Conservation (phyloP, 2,888 invertebrate genomes). For the Nymphalis urticae region DNA sequence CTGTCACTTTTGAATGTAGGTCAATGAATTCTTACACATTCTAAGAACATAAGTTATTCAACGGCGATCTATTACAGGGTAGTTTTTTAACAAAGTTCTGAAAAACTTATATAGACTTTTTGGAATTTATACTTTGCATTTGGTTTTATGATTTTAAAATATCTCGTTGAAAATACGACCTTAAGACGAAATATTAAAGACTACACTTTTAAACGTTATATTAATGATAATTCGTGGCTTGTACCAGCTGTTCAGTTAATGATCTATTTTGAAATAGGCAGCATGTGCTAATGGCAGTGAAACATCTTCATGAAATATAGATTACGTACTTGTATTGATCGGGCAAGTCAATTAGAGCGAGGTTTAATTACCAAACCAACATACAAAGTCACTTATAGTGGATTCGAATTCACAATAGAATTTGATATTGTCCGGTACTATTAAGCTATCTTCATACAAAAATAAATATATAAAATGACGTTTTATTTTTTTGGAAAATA, state of each 20-base stretch:
- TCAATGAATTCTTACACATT: slow-evolving; percentile 18
- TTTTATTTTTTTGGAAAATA: too few species aligned
- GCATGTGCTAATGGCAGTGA: slow-evolving; percentile 35
- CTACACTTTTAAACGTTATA: not conserved
- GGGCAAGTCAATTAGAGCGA: slow-evolving; percentile 48
- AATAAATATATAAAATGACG: too few species aligned
- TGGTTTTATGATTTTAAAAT: not conserved
- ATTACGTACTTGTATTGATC: slow-evolving; percentile 17
- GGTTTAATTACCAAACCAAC: slow-evolving; percentile 58
- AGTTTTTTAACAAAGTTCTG: not conserved
- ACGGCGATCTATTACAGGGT: not conserved
- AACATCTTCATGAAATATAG: slow-evolving; percentile 38
- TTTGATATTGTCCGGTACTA: not conserved
- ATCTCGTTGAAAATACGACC: not conserved
- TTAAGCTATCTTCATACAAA: too few species aligned
- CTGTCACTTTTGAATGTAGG: slow-evolving; percentile 19
- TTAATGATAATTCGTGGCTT: not conserved
- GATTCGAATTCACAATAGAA: slow-evolving; percentile 16
- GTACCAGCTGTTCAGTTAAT: slow-evolving; percentile 19
- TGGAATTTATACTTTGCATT: not conserved
- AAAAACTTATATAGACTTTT: too few species aligned
- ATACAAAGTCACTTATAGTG: slow-evolving; percentile 40
- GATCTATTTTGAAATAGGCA: slow-evolving; percentile 21
- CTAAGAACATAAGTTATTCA: slow-evolving; percentile 6
- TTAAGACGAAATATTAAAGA: too few species aligned